Conservation (phyloP, 1,140 invertebrate species). For the Bursaphelenchus mucronatus region DNA sequence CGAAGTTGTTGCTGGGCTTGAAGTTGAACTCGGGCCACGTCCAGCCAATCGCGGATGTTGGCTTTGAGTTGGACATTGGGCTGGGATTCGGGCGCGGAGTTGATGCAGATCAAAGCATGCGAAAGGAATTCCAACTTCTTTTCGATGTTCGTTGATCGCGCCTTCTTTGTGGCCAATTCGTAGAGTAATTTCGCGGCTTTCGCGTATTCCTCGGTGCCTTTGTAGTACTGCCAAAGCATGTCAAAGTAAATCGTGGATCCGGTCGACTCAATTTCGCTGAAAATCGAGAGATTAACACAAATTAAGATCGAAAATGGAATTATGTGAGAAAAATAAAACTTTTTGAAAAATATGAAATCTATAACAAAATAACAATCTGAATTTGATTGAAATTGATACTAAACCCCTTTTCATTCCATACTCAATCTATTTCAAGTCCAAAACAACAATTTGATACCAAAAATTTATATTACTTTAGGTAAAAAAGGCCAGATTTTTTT, state of each 20-base stretch:
- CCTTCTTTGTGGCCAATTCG: constrained; percentile 72
- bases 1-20: constrained; percentile 2
- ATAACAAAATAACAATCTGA: not conserved
- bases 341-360: constrained; percentile 59
- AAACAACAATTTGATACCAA: constrained; percentile 15
- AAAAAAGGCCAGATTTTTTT: too few species aligned
- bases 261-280: constrained; percentile 46
- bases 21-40: constrained; percentile 63
- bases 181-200: constrained; percentile 86
- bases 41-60: constrained; percentile 86
- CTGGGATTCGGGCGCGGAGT: constrained; percentile 65
- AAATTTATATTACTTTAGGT: not conserved
- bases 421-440: not conserved
- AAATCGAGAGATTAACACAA: constrained; percentile 63
- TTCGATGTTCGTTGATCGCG: constrained; percentile 27
- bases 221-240: constrained; percentile 91
- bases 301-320: not conserved
- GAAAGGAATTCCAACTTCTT: constrained; percentile 83
- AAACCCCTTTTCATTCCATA: too few species aligned
- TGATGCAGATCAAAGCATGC: constrained; percentile 79
- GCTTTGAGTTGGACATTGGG: constrained; percentile 75
- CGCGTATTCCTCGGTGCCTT: constrained; percentile 81
- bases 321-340: constrained; percentile 61
- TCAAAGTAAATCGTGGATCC: constrained; percentile 66
- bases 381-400: too few species aligned